Base-by-base conservation (phyloP, 2,797 vertebrate genomes). In the Bradypus variegatus region DNA sequence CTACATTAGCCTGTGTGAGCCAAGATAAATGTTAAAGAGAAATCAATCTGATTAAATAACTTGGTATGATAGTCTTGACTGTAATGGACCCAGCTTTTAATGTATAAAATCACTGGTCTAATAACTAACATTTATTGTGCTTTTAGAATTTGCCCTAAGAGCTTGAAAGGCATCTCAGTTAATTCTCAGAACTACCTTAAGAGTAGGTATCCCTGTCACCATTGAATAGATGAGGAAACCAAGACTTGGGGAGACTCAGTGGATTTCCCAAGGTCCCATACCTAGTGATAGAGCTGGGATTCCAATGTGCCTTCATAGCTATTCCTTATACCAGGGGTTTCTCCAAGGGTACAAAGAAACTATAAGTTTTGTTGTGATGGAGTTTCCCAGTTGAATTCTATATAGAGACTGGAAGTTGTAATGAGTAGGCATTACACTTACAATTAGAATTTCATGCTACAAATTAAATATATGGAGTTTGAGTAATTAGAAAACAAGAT, bases 401-500 rank as follows among this genome's bases (percentile, higher is more conserved):
- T 62, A 15, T 55, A 78, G 69, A 91, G 78, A 70, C 45, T 69
- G 84, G 82, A 77, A 86, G 77, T 27, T 88, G 64, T 86, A 93
- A 88, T 91, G 64, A 83, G 78, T n/a, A 90, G 79, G 12, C 87
- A 92, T 73, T 92, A 90, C 48, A 90, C 41, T 82, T 90, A 62
- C 36, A 73, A 90, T 80, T 38, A 89, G 85, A 75, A 79, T 92
- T 94, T 93, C 72, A 89, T 88, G 93, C 21, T 76, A 76, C 65
- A 89, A 86, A 62, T 58, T 64, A 80, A 64, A 86, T 94, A 76
- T 83, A 78, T 80, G 53, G 88, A 91, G 72, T 70, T 50, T 50
- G 90, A 79, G 76, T 94, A 92, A 92, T 94, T 93, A 94, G 85
- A 93, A 76, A 77, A 89, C 79, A 77, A 84, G 45, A 94, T 92